A percentile compares a stretch with the other conserved stretches of the same genome.
Conservation (phyloP, 2,888 invertebrate species). For the Busseola fusca region DNA sequence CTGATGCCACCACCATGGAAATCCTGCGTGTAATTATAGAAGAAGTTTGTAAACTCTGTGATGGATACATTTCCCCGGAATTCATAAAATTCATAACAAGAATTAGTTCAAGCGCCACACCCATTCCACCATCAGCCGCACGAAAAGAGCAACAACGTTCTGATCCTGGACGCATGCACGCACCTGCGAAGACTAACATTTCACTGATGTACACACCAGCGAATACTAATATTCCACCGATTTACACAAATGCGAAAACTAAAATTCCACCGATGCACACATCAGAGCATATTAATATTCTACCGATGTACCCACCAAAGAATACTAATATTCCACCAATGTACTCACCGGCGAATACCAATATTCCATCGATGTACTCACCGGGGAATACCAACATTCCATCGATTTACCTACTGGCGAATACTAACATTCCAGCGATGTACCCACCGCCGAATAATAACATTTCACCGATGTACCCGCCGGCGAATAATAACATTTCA, state of each 20-base stretch:
- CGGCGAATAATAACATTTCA: neutral
- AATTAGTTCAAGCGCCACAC: conserved; percentile 1
- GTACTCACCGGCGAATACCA: neutral
- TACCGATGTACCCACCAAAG: too few species aligned
- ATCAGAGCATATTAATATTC: too few species aligned
- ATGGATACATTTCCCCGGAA: conserved; percentile 1
- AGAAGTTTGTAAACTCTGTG: neutral
- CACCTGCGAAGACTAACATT: neutral
- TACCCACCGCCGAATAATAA: too few species aligned
- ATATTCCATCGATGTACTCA: too few species aligned
- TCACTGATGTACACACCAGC: neutral
- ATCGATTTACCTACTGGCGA: neutral
- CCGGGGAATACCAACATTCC: neutral
- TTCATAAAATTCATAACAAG: conserved; percentile 5
- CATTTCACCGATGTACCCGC: neutral
- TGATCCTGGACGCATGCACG: neutral
- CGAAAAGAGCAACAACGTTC: neutral
- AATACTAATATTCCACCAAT: neutral
- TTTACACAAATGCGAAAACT: neutral
- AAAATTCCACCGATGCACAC: neutral
- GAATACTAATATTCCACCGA: neutral
- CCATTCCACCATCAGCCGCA: conserved; percentile 15
- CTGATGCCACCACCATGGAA: conserved; percentile 3
- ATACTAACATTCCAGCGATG: too few species aligned
- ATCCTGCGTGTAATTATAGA: neutral